Evolutionary conservation across 1,140 invertebrate species (phyloP).

Genomic region (Saccostrea echinata): DNA sequence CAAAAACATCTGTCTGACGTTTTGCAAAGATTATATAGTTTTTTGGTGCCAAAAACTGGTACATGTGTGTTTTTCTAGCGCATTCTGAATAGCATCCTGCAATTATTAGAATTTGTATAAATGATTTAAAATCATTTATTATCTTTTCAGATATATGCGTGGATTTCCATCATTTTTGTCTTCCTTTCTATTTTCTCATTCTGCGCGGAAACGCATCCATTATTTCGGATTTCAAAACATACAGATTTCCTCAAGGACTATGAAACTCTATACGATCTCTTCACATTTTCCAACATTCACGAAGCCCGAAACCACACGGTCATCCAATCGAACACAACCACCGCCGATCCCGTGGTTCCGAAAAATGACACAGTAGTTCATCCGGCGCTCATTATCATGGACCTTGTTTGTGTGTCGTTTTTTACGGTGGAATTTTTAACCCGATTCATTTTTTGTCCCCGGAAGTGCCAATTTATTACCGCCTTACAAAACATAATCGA

Average conservation of each 20-base stretch:
- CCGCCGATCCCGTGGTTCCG: neutral
- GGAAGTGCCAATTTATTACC: conserved; percentile 72
- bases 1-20: no score
- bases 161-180: conserved; percentile 76
- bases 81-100: no score
- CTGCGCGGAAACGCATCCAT: conserved; percentile 74
- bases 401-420: conserved; percentile 74
- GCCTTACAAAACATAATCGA: conserved; percentile 77
- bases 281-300: conserved; percentile 60
- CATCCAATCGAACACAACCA: neutral
- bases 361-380: conserved; percentile 62
- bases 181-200: conserved; percentile 77
- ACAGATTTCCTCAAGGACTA: conserved; percentile 57
- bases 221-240: conserved; percentile 66
- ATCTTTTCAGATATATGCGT: conserved; percentile 74
- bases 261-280: conserved; percentile 68
- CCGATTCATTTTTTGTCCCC: conserved; percentile 74
- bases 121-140: neutral
- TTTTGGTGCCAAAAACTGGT: no score
- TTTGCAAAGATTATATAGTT: no score
- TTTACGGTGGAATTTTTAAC: conserved; percentile 76
- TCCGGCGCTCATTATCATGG: conserved; percentile 72
- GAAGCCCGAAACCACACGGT: conserved; percentile 25
- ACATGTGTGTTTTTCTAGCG: no score
- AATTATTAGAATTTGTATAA: no score